Percentiles rank a stretch among this genome's conserved stretches.
Conservation (phyloP, 2,888 invertebrate species). For the Drosophila neonasuta region DNA sequence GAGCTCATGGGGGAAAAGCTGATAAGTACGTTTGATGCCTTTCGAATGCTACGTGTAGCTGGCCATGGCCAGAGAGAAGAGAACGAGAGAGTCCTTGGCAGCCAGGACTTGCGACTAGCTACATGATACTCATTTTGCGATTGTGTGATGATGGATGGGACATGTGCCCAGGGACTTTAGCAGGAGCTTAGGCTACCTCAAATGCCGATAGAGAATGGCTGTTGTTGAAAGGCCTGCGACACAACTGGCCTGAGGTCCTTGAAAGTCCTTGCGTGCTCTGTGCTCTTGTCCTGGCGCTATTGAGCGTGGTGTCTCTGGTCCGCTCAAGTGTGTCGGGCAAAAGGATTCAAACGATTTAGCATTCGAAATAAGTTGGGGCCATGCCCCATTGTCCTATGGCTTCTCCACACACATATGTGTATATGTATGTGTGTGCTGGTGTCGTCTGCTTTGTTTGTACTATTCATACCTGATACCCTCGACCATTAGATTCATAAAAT, state of each 20-base stretch:
- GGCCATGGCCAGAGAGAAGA: slow-evolving; percentile 41
- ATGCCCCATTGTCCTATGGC: slow-evolving; percentile 34
- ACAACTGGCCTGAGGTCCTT: no score
- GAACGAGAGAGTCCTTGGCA: not conserved
- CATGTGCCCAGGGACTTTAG: slow-evolving; percentile 61
- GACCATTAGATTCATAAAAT: slow-evolving; percentile 73
- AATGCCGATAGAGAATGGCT: slow-evolving; percentile 55
- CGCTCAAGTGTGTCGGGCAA: slow-evolving; percentile 71
- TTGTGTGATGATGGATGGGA: slow-evolving; percentile 79
- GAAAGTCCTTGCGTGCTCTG: not conserved
- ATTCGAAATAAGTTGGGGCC: slow-evolving; percentile 68
- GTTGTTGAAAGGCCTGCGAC: no score
- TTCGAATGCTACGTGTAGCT: slow-evolving; percentile 69
- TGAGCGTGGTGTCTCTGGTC: slow-evolving; percentile 47
- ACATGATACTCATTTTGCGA: slow-evolving; percentile 78
- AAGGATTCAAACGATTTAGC: slow-evolving; percentile 75
- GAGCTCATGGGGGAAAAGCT: slow-evolving; percentile 61
- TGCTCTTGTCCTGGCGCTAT: slow-evolving; percentile 52
- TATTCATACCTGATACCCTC: slow-evolving; percentile 44
- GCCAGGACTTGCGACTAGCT: slow-evolving; percentile 11
- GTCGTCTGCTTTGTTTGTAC: slow-evolving; percentile 44
- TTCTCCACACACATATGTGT: slow-evolving; percentile 9
- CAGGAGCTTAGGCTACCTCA: slow-evolving; percentile 43
- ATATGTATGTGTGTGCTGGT: slow-evolving; percentile 21
- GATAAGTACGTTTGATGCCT: slow-evolving; percentile 77